Percentiles rank a stretch among this genome's conserved stretches.
These are phyloP conservation scores for Geodia barretti DNA, from an alignment of 37 sponge, comb jelly and placozoan genomes.

Conservation along the genomic window DNA sequence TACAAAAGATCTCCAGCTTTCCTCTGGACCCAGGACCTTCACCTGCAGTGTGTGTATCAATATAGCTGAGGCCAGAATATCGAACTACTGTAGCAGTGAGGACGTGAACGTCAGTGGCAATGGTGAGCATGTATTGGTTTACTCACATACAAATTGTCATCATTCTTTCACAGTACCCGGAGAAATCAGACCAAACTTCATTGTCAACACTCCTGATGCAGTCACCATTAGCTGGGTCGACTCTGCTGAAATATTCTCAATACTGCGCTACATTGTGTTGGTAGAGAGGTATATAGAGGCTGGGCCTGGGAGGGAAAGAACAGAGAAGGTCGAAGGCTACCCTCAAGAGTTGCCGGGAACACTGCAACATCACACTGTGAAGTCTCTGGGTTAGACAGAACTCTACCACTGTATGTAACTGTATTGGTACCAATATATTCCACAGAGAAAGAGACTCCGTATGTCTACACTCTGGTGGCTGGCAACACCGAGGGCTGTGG, in stretches of 20 bases:
- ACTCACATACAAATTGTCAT: not conserved
- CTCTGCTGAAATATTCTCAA: not conserved
- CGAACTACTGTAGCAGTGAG: not conserved
- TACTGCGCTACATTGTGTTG: constrained; percentile 8
- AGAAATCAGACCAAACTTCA: not conserved
- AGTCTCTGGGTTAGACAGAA: not conserved
- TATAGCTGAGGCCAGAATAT: not conserved
- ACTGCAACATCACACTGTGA: not conserved
- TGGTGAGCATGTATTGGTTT: not conserved
- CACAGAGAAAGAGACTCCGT: not conserved
- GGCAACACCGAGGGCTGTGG: constrained; percentile 23
- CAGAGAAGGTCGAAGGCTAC: not conserved
- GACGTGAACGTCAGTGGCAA: not conserved
- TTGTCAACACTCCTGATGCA: not conserved
- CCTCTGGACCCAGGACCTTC: too few species aligned
- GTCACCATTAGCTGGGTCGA: not conserved
- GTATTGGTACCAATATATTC: not conserved
- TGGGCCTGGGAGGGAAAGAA: not conserved
- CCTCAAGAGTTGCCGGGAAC: not conserved
- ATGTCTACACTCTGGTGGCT: not conserved
- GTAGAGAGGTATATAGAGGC: constrained; percentile 1
- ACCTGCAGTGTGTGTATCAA: not conserved
- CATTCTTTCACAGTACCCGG: not conserved
- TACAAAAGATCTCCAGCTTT: too few species aligned
- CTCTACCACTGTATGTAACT: not conserved